Evolutionary conservation across 2,888 invertebrate genomes (phyloP), one percentile per base, ranked within the genome.

Genomic region (Luperina nickerlii): DNA sequence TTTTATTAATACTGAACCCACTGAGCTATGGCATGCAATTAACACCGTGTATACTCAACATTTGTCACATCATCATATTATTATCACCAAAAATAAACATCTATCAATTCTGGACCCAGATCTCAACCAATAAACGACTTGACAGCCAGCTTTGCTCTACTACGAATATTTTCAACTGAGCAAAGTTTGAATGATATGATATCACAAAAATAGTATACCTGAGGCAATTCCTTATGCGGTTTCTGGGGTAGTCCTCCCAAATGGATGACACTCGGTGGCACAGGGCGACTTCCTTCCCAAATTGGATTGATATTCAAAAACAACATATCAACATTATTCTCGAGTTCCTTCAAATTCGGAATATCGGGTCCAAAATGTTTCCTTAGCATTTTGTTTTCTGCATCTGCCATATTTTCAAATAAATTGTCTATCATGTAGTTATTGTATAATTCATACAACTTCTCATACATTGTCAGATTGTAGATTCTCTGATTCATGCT

Each of bases 231-330:
- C 75, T 95, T 93, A 18, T 91, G 82, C 7, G 92, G 90, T n/a
- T 91, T 92, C 57, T 95, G 90, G 83, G 96, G 96, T 54, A 95
- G 86, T 4, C 96, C 96, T 76, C 97, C 96, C 74, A 96, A 92
- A 76, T 93, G 93, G 1, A 97, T 81, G 8, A 96, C 90, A 73
- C 92, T 92, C 0, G 96, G 95, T 27, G 96, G 93, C 11, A 94
- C 89, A 2, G 97, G 97, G 20, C 94, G 90, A 74, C 91, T 92
- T 2, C 89, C 88, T 20, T 92, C 92, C 88, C 94, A 94, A 48
- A 95, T 84, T 0, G 95, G 94, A 88, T 96, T 93, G 0, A 91
- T 85, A 83, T 97, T 97, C 5, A 96, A 72, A 78, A 97, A 94
- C 42, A 96, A 74, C 92, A 97, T 90, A 69, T 94, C 93, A 24